A percentile compares a stretch with the other conserved stretches of the same genome.
These are phyloP conservation scores for Apamea epomidion DNA, from an alignment of 2,888 invertebrate genomes.

Conservation along the genomic window DNA sequence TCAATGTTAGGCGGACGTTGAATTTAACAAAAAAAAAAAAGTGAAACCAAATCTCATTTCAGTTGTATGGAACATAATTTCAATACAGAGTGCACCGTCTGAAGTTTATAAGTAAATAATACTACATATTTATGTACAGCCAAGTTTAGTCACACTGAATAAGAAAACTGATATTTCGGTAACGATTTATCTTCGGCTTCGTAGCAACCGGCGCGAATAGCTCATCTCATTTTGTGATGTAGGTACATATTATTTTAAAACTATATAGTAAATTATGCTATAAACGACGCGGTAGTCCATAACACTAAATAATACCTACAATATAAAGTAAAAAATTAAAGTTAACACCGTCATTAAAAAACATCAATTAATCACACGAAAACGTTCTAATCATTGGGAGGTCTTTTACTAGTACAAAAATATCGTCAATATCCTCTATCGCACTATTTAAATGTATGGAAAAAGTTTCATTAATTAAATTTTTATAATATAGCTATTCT, in stretches of 20 bases:
- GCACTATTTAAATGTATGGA: slow-evolving; percentile 63
- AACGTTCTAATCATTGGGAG: slow-evolving; percentile 72
- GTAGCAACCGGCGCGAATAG: slow-evolving; percentile 66
- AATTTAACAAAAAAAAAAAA: slow-evolving; percentile 50
- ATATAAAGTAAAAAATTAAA: slow-evolving; percentile 64
- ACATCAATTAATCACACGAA: slow-evolving; percentile 67
- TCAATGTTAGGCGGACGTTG: slow-evolving; percentile 81
- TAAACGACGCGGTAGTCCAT: slow-evolving; percentile 65
- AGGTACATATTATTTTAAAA: slow-evolving; percentile 72
- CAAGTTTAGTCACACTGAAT: slow-evolving; percentile 65
- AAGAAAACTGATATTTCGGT: slow-evolving; percentile 73
- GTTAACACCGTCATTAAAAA: slow-evolving; percentile 63
- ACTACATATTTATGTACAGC: slow-evolving; percentile 64
- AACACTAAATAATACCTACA: slow-evolving; percentile 68
- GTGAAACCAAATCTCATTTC: slow-evolving; percentile 44
- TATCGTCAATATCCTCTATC: slow-evolving; percentile 75
- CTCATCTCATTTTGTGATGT: slow-evolving; percentile 78
- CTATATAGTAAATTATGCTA: slow-evolving; percentile 80
- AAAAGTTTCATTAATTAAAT: slow-evolving; percentile 55
- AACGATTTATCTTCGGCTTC: slow-evolving; percentile 80
- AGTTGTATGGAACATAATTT: slow-evolving; percentile 58
- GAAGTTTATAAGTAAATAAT: slow-evolving; percentile 56
- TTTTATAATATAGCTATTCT: slow-evolving; percentile 59
- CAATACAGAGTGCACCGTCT: slow-evolving; percentile 41
- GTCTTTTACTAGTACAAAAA: slow-evolving; percentile 88